Base-by-base conservation (phyloP, 1,140 invertebrate genomes). In the Pseudomyrmex cubaensis region DNA sequence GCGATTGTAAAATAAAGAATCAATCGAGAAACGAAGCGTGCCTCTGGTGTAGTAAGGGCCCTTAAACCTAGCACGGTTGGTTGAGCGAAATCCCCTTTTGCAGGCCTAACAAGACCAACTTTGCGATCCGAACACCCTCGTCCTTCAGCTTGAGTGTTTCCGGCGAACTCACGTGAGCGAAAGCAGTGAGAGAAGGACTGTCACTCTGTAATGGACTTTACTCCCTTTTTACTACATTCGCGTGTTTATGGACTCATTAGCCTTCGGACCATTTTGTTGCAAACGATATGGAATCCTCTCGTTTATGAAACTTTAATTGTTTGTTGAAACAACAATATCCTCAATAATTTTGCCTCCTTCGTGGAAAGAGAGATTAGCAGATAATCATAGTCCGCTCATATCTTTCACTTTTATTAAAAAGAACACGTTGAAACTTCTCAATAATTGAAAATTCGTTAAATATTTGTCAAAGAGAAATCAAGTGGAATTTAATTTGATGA, bases 1-100 rank as follows among this genome's bases (percentile, higher is more conserved):
- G 91, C 91, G 88, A 92, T 93, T 94, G 93, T 94, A 93, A 94
- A 93, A 93, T 94, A 94, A 94, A 94, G 93, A 94, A 94, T 94
- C 92, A 93, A 94, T 94, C 84, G 93, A 92, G 93, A 94, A 94
- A 93, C 93, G 93, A 94, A 93, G 93, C 93, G 92, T 93, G 92
- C 85, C 91, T 54, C 74, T 83, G 85, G 72, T 66, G 82, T 86
- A 82, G 87, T 74, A 89, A 91, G 89, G 85, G 89, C 87, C 90
- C 90, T 90, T 88, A 88, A 87, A 87, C 88, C 73, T 87, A 52
- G 87, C 84, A 93, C 89, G 93, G 87, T 92, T 93, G 88, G 93
- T 93, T 92, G 93, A 88, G 86, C 90, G 89, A 88, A 88, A 91
- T 92, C 92, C 93, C 93, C 91, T 91, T 92, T 86, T 85, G 89